phyloP scores from a whole-genome alignment of 2,113 vertebrate genomes.

The Xenopus laevis region DNA sequence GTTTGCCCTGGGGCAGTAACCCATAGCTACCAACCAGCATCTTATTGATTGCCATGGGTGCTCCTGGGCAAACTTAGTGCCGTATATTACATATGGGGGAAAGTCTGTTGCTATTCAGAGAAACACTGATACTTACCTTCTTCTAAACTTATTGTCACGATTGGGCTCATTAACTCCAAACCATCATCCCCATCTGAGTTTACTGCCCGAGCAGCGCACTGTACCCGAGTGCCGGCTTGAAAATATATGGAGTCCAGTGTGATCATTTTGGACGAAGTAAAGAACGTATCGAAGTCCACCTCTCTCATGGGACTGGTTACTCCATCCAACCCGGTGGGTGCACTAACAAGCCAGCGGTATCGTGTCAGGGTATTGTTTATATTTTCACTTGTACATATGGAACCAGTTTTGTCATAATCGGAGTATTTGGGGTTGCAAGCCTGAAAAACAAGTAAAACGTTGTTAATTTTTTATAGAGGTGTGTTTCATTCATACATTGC shows the following conservation, averaged over 20 bases:
- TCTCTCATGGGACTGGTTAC: slow-evolving; percentile 89
- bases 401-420: slow-evolving; percentile 85
- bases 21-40: no score
- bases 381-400: slow-evolving; percentile 83
- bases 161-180: slow-evolving; percentile 82
- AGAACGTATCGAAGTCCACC: slow-evolving; percentile 91
- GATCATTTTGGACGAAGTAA: slow-evolving; percentile 90
- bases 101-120: accelerated
- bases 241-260: slow-evolving; percentile 92
- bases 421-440: slow-evolving; percentile 87
- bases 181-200: slow-evolving; percentile 79
- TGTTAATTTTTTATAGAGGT: no score
- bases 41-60: no score
- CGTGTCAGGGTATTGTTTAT: slow-evolving; percentile 86
- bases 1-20: no score
- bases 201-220: slow-evolving; percentile 85
- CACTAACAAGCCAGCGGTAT: slow-evolving; percentile 88
- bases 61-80: no score
- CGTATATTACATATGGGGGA: no score
- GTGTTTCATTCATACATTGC: no score
- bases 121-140: slow-evolving; percentile 68
- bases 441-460: slow-evolving; percentile 62
- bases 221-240: slow-evolving; percentile 85
- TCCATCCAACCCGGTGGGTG: slow-evolving; percentile 79
- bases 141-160: slow-evolving; percentile 72